phyloP scores from a whole-genome alignment of 2,888 invertebrate species.

The Hypselothyrea guttata region DNA sequence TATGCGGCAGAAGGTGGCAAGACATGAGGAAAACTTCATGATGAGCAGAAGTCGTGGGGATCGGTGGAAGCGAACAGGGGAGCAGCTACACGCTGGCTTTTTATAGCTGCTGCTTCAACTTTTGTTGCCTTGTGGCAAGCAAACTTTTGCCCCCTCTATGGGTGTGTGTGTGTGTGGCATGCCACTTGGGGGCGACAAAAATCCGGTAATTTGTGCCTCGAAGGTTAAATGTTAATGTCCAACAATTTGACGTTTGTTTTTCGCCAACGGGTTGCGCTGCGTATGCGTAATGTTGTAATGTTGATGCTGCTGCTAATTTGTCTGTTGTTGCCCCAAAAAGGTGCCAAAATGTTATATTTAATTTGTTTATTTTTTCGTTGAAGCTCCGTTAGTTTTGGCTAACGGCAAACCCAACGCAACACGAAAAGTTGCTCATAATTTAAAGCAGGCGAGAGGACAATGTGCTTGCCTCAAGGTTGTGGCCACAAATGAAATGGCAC shows the following conservation, averaged over 20 bases:
- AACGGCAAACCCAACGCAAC: conserved; percentile 10
- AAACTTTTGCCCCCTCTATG: conserved; percentile 36
- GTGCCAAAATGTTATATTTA: conserved; percentile 1
- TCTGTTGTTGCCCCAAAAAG: conserved; percentile 21
- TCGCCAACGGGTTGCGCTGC: conserved; percentile 62
- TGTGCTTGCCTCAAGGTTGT: conserved; percentile 38
- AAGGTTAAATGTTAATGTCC: conserved; percentile 77
- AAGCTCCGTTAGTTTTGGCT: conserved; percentile 1
- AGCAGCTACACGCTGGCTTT: conserved; percentile 34
- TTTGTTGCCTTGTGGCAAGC: conserved; percentile 51
- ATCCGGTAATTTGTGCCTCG: conserved; percentile 72
- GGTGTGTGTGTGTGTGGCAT: conserved; percentile 30
- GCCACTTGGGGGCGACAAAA: conserved; percentile 64
- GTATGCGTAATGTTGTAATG: conserved; percentile 42
- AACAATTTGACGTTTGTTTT: conserved; percentile 68
- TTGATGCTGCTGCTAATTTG: conserved; percentile 59
- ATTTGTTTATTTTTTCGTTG: conserved; percentile 9
- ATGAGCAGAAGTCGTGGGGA: conserved; percentile 1
- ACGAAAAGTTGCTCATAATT: conserved; percentile 44
- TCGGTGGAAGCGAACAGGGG: neutral
- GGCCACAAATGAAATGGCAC: conserved; percentile 52
- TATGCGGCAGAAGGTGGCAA: conserved; percentile 50
- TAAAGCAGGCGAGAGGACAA: conserved; percentile 49
- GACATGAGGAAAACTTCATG: conserved; percentile 13
- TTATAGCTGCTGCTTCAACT: conserved; percentile 52